Base-by-base conservation (phyloP, 2,888 invertebrate genomes). In the Eupithecia inturbata region DNA sequence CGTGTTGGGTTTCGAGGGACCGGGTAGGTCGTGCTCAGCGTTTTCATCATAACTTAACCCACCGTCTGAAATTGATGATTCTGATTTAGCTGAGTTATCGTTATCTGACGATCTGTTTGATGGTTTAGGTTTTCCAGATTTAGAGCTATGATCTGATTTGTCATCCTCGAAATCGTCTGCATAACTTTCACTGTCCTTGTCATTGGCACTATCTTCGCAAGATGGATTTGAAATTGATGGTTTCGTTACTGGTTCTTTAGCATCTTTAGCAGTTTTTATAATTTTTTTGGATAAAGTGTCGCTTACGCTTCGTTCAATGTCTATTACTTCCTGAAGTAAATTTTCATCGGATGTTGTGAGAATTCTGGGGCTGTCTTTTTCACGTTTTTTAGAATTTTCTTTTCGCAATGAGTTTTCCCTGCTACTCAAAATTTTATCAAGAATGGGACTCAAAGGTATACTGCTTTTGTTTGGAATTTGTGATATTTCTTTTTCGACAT, bases 151-250 rank as follows among this genome's bases (percentile, higher is more conserved):
- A 41, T 89, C 87, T 5, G 91, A 88, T 78, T 90, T 91, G n/a
- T 92, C 92, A 68, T 91, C 92, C 81, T 95, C 95, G 80, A 95
- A 95, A 82, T 95, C 95, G 81, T 95, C 95, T 68, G 81, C 90
- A 78, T 95, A 95, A 72, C 91, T 94, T 64, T 90, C 88, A 78
- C 86, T 88, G 57, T 82, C 85, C 26, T 82, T 81, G 53, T 80
- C 85, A 33, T 79, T 79, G 64, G 80, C 83, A 49, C 83, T 82
- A 33, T 76, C 81, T 41, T 84, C 81, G 75, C 78, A 85, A 57
- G 81, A 57, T 22, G 26, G 26, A 26, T 57, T 57, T 57, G 57
- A 78, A 63, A 72, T 57, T 57, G 81, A 82, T 26, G 80, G 68
- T 73, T 81, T 82, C 22, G 67, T 68, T 33, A 79, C 76, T 45